Evolutionary conservation across 1,140 invertebrate species (phyloP), one percentile per base, ranked within the genome.

Genomic region (Trichonephila clavata): DNA sequence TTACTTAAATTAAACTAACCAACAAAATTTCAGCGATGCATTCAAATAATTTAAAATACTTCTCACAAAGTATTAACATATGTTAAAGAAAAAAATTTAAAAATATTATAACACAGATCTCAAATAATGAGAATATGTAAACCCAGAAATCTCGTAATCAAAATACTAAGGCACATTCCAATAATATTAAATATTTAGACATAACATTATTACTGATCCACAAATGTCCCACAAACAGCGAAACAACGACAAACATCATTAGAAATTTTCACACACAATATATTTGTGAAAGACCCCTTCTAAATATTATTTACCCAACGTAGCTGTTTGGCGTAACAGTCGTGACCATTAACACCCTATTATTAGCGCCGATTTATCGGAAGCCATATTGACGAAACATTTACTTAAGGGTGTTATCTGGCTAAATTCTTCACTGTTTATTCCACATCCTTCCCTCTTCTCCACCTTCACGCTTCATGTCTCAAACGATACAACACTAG

Each of bases 271-370:
- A 18, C 81, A n/a, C 13, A 57, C 43, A n/a, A 59, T 50, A 57
- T 77, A 77, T 77, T 77, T 77, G 71, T 77, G 71, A 77, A 77
- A 77, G 71, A 32, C 27, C 81, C 81, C 81, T 59, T 59, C 10
- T 50, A 57, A 24, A 21, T 90, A 77, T 43, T 90, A 77, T 80
- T 90, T 90, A 57, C 65, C 61, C 88, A 24, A 32, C 24, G 27
- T 80, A 60, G 27, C 57, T 86, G 61, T 60, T 39, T 60, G 61
- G 68, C 88, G 39, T 65, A 39, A 90, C 68, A 10, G 68, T 90
- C 88, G 88, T 90, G 88, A 90, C 88, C 24, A 90, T 60, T 90
- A 80, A 90, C 88, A 90, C 88, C 88, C 88, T 90, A 80, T 90
- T 68, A 90, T 90, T 90, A 90, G 65, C 61, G 24, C 88, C 68